Evolutionary conservation across 2,888 invertebrate species (phyloP), one percentile per base, ranked within the genome.

Genomic region (Furcula furcula): DNA sequence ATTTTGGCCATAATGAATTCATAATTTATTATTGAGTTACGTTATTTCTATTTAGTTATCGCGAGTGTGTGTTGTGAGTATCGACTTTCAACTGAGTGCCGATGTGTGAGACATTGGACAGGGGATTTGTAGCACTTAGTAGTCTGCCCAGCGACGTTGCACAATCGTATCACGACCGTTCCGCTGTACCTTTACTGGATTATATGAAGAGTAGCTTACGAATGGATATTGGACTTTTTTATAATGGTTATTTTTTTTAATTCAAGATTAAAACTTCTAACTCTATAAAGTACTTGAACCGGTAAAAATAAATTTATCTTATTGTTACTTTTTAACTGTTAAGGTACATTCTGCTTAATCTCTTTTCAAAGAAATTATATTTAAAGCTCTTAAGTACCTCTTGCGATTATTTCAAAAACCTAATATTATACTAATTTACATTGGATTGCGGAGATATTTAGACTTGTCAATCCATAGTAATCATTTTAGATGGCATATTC

Each of bases 61-160:
- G 40, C 56, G 57, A 37, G 55, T 63, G 57, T 57, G 55, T 48
- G 50, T 58, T 61, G 59, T 62, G 65, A 49, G 50, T 52, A 58
- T 46, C 46, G 54, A 56, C 61, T 55, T 76, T 73, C 74, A 73
- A 72, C 59, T 49, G 52, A 44, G 34, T 36, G 4, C 29, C 37
- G 40, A 51, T 65, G 63, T 55, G 62, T 40, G 62, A 70, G 67
- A 61, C 72, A 64, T 65, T 72, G 73, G 55, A 64, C 65, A 66
- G 73, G 65, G 87, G 86, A 87, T 87, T 87, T 86, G 80, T 83
- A 76, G 87, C 87, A 87, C 87, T 87, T 88, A 76, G 73, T 58
- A 71, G 87, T 86, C 87, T 87, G 86, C 87, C 77, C 75, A 67
- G 54, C 75, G 63, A 69, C 70, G 74, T 76, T 69, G 69, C 66